phyloP scores from a whole-genome alignment of 2,797 vertebrate species.

The Thamnophis elegans region DNA sequence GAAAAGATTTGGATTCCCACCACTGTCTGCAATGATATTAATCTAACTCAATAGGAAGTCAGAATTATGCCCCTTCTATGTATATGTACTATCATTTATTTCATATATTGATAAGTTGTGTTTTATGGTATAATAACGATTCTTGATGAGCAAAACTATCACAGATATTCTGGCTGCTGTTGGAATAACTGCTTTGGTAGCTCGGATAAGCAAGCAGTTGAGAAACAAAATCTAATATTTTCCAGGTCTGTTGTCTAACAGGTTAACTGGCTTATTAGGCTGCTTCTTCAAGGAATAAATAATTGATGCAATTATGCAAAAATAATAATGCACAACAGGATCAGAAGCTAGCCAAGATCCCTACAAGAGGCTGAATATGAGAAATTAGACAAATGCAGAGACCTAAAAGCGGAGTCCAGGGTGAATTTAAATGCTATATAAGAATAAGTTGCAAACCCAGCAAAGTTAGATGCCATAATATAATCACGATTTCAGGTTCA shows the following conservation, averaged over 20 bases:
- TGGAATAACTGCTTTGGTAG: neutral
- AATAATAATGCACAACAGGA: neutral
- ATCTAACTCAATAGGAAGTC: neutral
- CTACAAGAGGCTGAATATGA: neutral
- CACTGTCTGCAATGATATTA: too few relatives aligned
- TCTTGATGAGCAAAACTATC: neutral
- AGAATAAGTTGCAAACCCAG: neutral
- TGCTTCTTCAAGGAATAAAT: neutral
- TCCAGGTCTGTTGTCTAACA: neutral
- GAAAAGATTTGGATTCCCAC: too few relatives aligned
- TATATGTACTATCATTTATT: neutral
- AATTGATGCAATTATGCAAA: neutral
- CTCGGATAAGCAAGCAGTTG: neutral
- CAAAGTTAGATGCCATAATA: neutral
- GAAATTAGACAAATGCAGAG: neutral
- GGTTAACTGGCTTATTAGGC: neutral
- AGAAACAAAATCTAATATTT: neutral
- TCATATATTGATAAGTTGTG: neutral
- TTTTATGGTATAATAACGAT: neutral
- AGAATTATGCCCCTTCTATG: neutral
- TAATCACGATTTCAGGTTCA: neutral
- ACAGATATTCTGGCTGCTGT: neutral
- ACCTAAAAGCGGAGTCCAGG: neutral
- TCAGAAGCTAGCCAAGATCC: neutral
- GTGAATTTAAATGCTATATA: neutral